Evolutionary conservation across 1,140 invertebrate genomes (phyloP).

Genomic region (Steinernema feltiae): DNA sequence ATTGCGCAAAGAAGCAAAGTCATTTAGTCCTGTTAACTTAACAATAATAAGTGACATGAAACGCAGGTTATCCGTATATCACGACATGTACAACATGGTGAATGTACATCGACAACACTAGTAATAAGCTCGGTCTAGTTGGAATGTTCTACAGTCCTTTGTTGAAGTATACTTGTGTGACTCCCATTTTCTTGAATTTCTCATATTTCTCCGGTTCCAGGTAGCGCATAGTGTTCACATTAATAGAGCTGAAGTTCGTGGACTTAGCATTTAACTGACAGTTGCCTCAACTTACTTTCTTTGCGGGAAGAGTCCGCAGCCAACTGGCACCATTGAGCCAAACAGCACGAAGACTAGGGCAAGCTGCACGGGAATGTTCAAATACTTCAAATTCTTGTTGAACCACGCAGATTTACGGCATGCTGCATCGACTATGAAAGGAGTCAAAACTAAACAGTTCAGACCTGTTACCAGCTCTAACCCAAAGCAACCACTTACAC

Average conservation of each 20-base stretch:
- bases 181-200: conserved; percentile 30
- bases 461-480: no score
- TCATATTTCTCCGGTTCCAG: conserved; percentile 38
- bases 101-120: not conserved
- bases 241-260: conserved; percentile 30
- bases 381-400: conserved; percentile 31
- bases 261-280: conserved; percentile 11
- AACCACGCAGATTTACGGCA: conserved; percentile 25
- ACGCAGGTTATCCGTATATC: no score
- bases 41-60: not conserved
- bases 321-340: conserved; percentile 38
- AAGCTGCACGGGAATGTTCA: conserved; percentile 36
- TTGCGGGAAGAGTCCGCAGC: conserved; percentile 41
- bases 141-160: conserved; percentile 26
- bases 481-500: conserved; percentile 24
- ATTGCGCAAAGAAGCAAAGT: no score
- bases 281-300: conserved; percentile 29
- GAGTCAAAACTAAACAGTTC: conserved; percentile 28
- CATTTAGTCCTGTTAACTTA: not conserved
- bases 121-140: not conserved
- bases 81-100: not conserved
- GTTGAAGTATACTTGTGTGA: conserved; percentile 38
- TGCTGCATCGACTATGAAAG: conserved; percentile 33
- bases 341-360: conserved; percentile 38
- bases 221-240: conserved; percentile 24